These are phyloP conservation scores for Rotaria socialis DNA, from an alignment of 2,888 invertebrate genomes.

Conservation along the genomic window DNA sequence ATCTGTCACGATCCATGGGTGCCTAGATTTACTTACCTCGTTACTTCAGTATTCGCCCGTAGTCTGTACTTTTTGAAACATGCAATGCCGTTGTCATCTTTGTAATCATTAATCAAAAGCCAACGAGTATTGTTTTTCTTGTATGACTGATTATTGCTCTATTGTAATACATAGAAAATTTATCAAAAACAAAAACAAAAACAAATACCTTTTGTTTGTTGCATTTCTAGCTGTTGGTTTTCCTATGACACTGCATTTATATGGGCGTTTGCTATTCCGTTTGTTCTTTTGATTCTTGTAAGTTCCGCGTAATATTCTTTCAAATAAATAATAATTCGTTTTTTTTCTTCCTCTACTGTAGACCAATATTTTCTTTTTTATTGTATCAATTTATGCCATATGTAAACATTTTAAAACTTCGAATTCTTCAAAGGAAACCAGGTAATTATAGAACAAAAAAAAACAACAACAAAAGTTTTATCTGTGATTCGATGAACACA, in stretches of 20 bases:
- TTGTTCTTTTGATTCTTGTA: not conserved
- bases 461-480: not conserved
- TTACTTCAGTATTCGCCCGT: too few species aligned
- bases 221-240: not conserved
- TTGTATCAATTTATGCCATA: not conserved
- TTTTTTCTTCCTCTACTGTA: not conserved
- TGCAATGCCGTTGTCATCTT: too few species aligned
- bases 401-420: not conserved
- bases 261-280: conserved; percentile 9
- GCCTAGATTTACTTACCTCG: too few species aligned
- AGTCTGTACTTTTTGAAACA: too few species aligned
- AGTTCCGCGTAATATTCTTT: not conserved
- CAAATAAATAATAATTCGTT: not conserved
- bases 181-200: too few species aligned
- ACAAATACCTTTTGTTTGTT: too few species aligned
- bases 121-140: too few species aligned
- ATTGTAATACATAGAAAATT: too few species aligned
- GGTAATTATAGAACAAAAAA: not conserved
- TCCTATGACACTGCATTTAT: not conserved
- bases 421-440: not conserved
- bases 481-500: too few species aligned
- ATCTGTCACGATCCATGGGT: too few species aligned
- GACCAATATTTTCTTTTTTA: conserved; percentile 3
- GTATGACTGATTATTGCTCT: too few species aligned
- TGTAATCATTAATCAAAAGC: too few species aligned